A percentile compares a stretch with the other conserved stretches of the same genome.
Conservation (phyloP, 2,113 vertebrate genomes). For the Labeo rohita region DNA sequence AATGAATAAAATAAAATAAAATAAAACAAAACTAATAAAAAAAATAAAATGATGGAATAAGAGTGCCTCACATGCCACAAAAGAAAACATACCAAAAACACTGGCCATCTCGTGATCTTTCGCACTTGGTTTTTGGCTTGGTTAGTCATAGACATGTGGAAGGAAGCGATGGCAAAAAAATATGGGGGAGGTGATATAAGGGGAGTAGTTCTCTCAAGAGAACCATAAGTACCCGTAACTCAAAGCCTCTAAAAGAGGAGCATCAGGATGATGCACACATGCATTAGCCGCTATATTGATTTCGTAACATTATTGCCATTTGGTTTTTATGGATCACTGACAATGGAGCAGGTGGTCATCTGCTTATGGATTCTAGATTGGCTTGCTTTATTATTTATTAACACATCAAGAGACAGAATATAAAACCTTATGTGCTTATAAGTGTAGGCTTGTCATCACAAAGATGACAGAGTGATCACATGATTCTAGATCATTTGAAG, state of each 20-base stretch:
- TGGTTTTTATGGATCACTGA: constrained; percentile 13
- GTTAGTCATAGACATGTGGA: background rate
- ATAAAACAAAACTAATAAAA: background rate
- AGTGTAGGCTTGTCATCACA: background rate
- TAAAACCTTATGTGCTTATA: background rate
- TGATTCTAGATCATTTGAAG: background rate
- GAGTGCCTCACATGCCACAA: background rate
- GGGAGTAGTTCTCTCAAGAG: background rate
- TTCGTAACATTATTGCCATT: background rate
- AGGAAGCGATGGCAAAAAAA: background rate
- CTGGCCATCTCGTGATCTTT: background rate
- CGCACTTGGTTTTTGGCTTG: background rate
- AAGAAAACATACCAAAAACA: background rate
- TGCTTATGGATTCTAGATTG: background rate
- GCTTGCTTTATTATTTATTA: constrained; percentile 14
- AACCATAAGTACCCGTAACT: background rate
- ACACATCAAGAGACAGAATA: background rate
- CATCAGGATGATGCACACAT: background rate
- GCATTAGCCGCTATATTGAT: constrained; percentile 4
- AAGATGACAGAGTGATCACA: background rate
- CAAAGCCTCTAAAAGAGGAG: background rate
- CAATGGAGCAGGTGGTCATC: constrained; percentile 5
- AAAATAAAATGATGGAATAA: background rate
- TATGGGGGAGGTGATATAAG: background rate
- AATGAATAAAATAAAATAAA: background rate